phyloP scores from a whole-genome alignment of 2,797 vertebrate species.

The Caiman crocodilus region DNA sequence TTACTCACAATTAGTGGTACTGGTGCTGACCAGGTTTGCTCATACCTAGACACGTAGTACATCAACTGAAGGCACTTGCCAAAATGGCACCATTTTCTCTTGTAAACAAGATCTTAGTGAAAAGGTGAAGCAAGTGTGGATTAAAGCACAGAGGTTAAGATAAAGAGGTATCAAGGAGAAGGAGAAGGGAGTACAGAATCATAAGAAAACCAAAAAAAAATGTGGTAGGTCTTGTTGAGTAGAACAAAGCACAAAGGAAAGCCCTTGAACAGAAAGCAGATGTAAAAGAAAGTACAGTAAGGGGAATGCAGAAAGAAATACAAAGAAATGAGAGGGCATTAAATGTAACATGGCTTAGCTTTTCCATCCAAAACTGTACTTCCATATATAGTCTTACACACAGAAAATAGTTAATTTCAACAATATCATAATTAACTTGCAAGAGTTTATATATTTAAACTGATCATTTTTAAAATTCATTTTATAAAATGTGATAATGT shows the following conservation, averaged over 20 bases:
- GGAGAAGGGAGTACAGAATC: rapidly evolving
- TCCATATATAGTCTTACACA: not conserved
- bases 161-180: not conserved
- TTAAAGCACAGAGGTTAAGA: not conserved
- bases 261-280: not conserved
- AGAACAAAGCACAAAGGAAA: not conserved
- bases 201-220: not conserved
- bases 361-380: not conserved
- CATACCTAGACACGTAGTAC: not conserved
- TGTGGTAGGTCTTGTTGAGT: not conserved
- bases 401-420: not conserved
- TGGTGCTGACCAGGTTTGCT: not conserved
- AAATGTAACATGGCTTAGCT: not conserved
- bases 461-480: not conserved
- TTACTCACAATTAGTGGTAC: not conserved
- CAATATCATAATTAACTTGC: not conserved
- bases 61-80: not conserved
- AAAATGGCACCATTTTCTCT: rapidly evolving
- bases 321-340: not conserved
- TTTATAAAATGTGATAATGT: not conserved
- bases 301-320: not conserved
- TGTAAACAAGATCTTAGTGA: not conserved
- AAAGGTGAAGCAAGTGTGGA: not conserved
- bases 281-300: not conserved
- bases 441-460: slow-evolving; percentile 16